Conservation (phyloP, 2,888 invertebrate genomes). For the Coenonympha arcania region DNA sequence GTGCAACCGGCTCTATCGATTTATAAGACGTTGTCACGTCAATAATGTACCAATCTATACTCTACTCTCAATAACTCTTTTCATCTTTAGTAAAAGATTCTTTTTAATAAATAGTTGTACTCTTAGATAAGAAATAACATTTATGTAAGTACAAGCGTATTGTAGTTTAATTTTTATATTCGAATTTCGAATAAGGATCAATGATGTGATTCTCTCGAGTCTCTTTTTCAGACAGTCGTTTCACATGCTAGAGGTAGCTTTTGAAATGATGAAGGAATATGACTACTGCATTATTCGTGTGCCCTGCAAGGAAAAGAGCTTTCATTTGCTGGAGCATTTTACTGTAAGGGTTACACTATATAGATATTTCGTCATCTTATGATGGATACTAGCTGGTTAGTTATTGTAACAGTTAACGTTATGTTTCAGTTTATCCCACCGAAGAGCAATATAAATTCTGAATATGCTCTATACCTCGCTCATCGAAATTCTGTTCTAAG, state of each 20-base stretch:
- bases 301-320: constrained; percentile 61
- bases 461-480: constrained; percentile 49
- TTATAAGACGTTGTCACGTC: too few relatives aligned
- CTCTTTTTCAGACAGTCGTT: constrained; percentile 56
- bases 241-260: constrained; percentile 77
- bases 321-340: constrained; percentile 70
- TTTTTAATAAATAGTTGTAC: too few relatives aligned
- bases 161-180: too few relatives aligned
- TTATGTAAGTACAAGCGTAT: too few relatives aligned
- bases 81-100: too few relatives aligned
- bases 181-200: too few relatives aligned
- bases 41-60: too few relatives aligned
- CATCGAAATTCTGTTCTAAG: constrained; percentile 55
- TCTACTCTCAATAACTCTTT: too few relatives aligned
- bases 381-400: neutral
- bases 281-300: constrained; percentile 77
- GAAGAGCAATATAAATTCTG: constrained; percentile 34
- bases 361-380: too few relatives aligned
- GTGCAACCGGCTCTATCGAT: too few relatives aligned
- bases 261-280: constrained; percentile 77
- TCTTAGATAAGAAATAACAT: too few relatives aligned
- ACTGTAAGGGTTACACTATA: constrained; percentile 41
- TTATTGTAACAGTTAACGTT: neutral
- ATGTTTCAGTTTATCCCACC: constrained; percentile 54
- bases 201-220: too few relatives aligned